Evolutionary conservation across 2,797 vertebrate genomes (phyloP).

Genomic region (Choloepus didactylus): DNA sequence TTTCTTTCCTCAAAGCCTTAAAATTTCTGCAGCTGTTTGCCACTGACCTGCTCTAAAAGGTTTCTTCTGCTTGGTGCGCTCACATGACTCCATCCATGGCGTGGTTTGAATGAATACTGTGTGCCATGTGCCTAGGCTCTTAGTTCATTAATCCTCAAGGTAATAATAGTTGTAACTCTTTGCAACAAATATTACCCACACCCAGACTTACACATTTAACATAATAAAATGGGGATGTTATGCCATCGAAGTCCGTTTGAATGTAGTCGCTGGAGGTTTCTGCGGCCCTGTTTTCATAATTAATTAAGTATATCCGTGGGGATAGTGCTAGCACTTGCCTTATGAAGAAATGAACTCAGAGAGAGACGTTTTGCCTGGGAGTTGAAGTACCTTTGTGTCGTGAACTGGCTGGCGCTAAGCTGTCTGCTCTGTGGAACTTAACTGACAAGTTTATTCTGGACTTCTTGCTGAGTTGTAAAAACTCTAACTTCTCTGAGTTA

Average conservation of each 20-base stretch:
- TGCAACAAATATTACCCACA: neutral
- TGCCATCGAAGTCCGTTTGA: neutral
- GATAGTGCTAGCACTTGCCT: neutral
- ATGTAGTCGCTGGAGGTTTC: neutral
- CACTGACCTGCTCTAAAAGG: neutral
- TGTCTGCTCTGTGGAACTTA: neutral
- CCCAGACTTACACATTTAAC: neutral
- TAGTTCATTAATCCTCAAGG: neutral
- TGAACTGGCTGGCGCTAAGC: neutral
- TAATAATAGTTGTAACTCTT: neutral
- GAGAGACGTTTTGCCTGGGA: neutral
- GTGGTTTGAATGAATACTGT: neutral
- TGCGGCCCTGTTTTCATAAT: neutral
- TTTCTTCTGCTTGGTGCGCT: neutral
- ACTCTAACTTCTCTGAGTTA: neutral
- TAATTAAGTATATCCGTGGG: neutral
- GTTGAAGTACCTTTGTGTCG: neutral
- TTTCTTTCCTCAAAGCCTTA: neutral
- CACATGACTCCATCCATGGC: fast-evolving
- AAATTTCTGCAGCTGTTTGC: neutral
- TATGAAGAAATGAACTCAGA: neutral
- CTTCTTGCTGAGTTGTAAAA: neutral
- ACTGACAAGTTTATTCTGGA: neutral
- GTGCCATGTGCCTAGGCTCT: neutral
- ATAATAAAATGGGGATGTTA: neutral